Conservation (phyloP, 2,113 vertebrate genomes). For the Cariama cristata region DNA sequence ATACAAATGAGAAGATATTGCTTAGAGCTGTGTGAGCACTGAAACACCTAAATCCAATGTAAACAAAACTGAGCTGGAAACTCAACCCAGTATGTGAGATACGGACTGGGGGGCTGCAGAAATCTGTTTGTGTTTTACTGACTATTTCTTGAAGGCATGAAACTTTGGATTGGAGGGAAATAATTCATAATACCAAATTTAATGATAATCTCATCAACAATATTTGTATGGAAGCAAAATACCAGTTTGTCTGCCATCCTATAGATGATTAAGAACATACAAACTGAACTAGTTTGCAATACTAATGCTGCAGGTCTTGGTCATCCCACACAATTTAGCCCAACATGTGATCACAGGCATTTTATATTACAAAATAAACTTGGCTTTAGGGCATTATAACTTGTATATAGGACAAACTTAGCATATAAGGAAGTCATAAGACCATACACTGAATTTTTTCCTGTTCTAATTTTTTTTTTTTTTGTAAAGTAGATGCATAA, state of each 20-base stretch:
- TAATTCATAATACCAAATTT: background rate
- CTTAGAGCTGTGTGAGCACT: conserved; percentile 33
- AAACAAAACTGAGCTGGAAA: conserved; percentile 16
- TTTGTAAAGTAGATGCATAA: background rate
- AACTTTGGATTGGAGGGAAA: background rate
- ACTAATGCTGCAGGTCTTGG: conserved; percentile 6
- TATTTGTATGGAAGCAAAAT: background rate
- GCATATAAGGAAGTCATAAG: background rate
- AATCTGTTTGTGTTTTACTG: background rate
- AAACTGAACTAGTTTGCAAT: background rate
- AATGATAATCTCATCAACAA: conserved; percentile 4
- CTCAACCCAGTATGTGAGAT: background rate
- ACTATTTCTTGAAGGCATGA: background rate
- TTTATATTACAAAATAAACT: background rate
- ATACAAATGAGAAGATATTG: conserved; percentile 68
- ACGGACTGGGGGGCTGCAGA: background rate
- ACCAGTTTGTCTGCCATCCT: conserved; percentile 7
- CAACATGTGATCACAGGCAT: background rate
- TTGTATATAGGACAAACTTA: background rate
- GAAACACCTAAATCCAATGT: conserved; percentile 56
- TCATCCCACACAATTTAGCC: background rate
- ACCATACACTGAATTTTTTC: background rate
- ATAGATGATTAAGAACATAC: background rate
- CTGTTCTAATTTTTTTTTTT: background rate
- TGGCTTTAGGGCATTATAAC: background rate